These are phyloP conservation scores for Synergus gifuensis DNA, from an alignment of 2,888 invertebrate genomes.

Conservation along the genomic window DNA sequence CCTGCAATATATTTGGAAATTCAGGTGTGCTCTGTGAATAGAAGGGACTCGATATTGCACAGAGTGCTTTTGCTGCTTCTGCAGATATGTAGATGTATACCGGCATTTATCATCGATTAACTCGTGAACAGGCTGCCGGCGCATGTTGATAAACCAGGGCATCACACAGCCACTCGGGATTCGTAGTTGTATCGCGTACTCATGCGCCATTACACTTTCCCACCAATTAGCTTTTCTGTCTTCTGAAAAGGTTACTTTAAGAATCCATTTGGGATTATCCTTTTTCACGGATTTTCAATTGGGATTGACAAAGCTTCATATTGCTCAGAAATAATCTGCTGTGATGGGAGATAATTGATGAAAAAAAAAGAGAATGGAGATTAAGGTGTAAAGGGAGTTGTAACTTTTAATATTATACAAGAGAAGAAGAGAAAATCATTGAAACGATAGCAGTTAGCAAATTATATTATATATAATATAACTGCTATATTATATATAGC, in stretches of 20 bases:
- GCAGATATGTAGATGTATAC: slow-evolving; percentile 49
- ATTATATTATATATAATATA: no score
- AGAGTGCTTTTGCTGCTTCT: slow-evolving; percentile 5
- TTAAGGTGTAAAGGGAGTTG: neutral
- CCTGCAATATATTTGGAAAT: slow-evolving; percentile 41
- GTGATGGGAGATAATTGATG: neutral
- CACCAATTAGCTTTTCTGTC: slow-evolving; percentile 59
- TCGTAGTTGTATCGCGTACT: slow-evolving; percentile 54
- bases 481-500: no score
- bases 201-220: slow-evolving; percentile 60
- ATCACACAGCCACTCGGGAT: slow-evolving; percentile 58
- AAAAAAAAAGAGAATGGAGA: neutral
- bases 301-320: neutral
- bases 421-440: neutral
- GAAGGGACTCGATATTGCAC: slow-evolving; percentile 11
- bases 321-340: neutral
- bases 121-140: slow-evolving; percentile 51
- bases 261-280: slow-evolving; percentile 56
- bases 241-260: slow-evolving; percentile 57
- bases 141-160: slow-evolving; percentile 56
- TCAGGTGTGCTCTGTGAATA: slow-evolving; percentile 18
- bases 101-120: slow-evolving; percentile 62
- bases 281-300: slow-evolving; percentile 43
- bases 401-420: neutral
- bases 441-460: neutral